phyloP scores from a whole-genome alignment of 2,797 vertebrate genomes.

The Stomatorhinus walkeri region DNA sequence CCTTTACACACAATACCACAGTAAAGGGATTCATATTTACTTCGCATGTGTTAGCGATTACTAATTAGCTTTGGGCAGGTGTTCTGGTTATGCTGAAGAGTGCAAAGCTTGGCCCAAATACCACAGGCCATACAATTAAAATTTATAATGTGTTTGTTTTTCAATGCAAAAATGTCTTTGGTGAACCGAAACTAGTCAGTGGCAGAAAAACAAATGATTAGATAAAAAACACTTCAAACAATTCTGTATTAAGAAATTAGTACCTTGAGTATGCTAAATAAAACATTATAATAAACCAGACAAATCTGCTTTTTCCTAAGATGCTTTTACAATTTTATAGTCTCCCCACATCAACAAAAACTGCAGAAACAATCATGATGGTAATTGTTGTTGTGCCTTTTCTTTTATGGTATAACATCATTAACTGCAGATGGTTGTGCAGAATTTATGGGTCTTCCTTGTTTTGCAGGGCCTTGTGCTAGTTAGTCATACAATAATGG shows the following conservation, averaged over 20 bases:
- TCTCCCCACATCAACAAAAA: neutral
- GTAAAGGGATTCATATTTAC: slow-evolving; percentile 46
- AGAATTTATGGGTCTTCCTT: slow-evolving; percentile 11
- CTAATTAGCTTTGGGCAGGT: slow-evolving; percentile 58
- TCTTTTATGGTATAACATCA: slow-evolving; percentile 16
- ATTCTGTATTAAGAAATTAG: slow-evolving; percentile 3
- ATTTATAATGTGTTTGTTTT: slow-evolving; percentile 69
- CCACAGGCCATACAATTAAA: slow-evolving; percentile 57
- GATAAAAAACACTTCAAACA: slow-evolving; percentile 16
- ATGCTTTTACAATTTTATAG: neutral
- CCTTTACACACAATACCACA: slow-evolving; percentile 48
- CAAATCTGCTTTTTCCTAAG: slow-evolving; percentile 4
- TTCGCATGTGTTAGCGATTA: slow-evolving; percentile 61
- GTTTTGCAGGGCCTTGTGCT: neutral
- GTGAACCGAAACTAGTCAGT: slow-evolving; percentile 47
- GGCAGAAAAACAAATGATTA: slow-evolving; percentile 36
- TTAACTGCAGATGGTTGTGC: slow-evolving; percentile 15
- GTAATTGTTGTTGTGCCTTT: slow-evolving; percentile 17
- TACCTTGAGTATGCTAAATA: neutral
- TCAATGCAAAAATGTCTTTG: slow-evolving; percentile 41
- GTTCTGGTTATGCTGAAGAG: slow-evolving; percentile 50
- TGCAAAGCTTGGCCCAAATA: slow-evolving; percentile 48
- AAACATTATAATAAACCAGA: neutral
- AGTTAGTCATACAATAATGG: slow-evolving; percentile 15
- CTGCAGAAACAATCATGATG: neutral